Evolutionary conservation across 2,888 invertebrate genomes (phyloP).

Genomic region (Leptinotarsa peninsularis): DNA sequence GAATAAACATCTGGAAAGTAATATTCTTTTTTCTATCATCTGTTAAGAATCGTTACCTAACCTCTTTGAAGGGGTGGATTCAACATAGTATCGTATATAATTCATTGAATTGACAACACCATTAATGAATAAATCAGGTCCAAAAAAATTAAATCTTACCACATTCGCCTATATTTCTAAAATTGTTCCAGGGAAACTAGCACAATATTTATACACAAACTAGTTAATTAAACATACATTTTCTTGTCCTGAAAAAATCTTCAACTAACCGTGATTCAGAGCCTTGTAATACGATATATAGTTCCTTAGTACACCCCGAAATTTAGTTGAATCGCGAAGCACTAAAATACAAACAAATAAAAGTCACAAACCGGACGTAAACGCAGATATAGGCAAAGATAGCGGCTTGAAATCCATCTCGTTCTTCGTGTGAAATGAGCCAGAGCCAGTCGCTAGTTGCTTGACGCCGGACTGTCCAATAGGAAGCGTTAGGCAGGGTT

Average conservation of each 20-base stretch:
- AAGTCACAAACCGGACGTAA: constrained; percentile 1
- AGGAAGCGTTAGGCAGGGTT: constrained; percentile 38
- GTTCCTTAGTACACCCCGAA: not conserved
- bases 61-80: constrained; percentile 6
- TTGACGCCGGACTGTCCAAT: constrained; percentile 38
- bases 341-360: constrained; percentile 1
- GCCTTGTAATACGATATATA: not conserved
- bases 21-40: too few relatives aligned
- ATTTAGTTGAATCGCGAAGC: not conserved
- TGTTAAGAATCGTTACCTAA: not conserved
- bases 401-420: constrained; percentile 31
- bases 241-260: not conserved
- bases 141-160: not conserved
- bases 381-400: constrained; percentile 9
- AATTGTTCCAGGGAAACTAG: not conserved
- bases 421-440: constrained; percentile 15
- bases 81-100: too few relatives aligned
- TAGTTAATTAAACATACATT: too few relatives aligned
- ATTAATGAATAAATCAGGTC: not conserved
- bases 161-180: not conserved
- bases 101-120: not conserved
- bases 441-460: constrained; percentile 16
- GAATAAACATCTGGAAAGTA: too few relatives aligned
- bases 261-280: not conserved
- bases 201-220: not conserved